Evolutionary conservation across 1,140 invertebrate species (phyloP), one percentile per base, ranked within the genome.

Genomic region (Aphidius gifuensis): DNA sequence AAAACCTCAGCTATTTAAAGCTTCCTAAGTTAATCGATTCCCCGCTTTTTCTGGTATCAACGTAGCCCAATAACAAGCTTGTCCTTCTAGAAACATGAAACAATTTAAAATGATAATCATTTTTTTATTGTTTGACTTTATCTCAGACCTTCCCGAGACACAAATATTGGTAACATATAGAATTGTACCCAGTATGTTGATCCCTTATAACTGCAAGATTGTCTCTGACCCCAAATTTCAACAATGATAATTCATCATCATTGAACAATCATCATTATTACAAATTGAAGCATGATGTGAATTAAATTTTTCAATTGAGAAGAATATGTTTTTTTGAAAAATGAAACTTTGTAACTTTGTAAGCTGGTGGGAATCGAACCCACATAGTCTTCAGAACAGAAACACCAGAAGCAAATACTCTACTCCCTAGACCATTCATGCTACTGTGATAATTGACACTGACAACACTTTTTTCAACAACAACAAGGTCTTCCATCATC

Each of bases 121-220:
- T 32, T 32, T 32, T 32, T 3, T 32, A 32, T 58, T 44, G 51
- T 49, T 38, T 58, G 64, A 71, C 65, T 64, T 68, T 63, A 44
- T 66, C 68, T 69, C 69, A 70, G 69, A 69, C 62, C 54, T 70
- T 72, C 67, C 67, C 67, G 62, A 66, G 53, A 49, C 51, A 61
- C 66, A 38, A 56, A 57, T 21, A 38, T 55, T 57, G 58, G 60
- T 68, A 70, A 68, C 61, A 32, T 62, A 42, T 32, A 53, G 16
- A 54, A 11, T 39, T 56, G 64, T 69, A 68, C 64, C 62, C 54
- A 40, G 61, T 50, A 60, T 39, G 65, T 69, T 58, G 49, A 64
- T 58, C 61, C 40, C 64, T 32, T 32, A 1, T 55, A 40, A 46
- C 65, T 70, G 67, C 64, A 64, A 70, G 62, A 67, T 72, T 72